Evolutionary conservation across 2,888 invertebrate species (phyloP), one percentile per base, ranked within the genome.

Genomic region (Azorinus chamasolen): DNA sequence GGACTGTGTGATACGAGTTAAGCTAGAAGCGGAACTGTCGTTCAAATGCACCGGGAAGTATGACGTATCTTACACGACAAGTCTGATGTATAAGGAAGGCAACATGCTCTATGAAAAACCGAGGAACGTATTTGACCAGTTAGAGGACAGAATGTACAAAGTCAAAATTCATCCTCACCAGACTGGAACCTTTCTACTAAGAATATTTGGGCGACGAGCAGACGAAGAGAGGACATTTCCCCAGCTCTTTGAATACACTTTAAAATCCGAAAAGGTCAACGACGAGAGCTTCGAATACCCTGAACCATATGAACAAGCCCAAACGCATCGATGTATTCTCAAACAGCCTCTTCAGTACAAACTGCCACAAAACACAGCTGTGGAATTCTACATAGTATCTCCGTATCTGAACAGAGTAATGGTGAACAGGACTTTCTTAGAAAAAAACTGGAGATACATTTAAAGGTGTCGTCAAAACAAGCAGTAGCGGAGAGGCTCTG

Each of bases 151-250:
- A 6, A 32, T 12, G 10, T 64, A 59, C 18, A 68, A 37, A 48
- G 46, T 83, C 10, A 50, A 43, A 20, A 57, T 83, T 2, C 45
- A 22, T 37, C 79, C 79, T 4, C 63, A 68, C 1, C 32, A 53
- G 37, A 41, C 12, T 6, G 79, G 71, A 1, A 63, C 66, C 4
- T 83, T 77, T 46, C 61, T 10, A 1, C 45, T 83, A 14, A 50
- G 57, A 0, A 6, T 83, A n/a, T 75, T 65, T 50, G 83, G 77
- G 18, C 45, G 59, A 16, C 51, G 18, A 27, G 57, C 55, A 10
- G 50, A 71, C 4, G 50, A 65, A 5, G 57, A 64, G 6, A 61
- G 57, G 0, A 43, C 22, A 25, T 59, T 70, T 20, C 20, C 62
- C 12, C 10, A 27, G 20, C 51, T 83, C 10, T 63, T 69, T 41